These are phyloP conservation scores for Apodemia zela DNA, from an alignment of 2,888 invertebrate species.

Conservation along the genomic window DNA sequence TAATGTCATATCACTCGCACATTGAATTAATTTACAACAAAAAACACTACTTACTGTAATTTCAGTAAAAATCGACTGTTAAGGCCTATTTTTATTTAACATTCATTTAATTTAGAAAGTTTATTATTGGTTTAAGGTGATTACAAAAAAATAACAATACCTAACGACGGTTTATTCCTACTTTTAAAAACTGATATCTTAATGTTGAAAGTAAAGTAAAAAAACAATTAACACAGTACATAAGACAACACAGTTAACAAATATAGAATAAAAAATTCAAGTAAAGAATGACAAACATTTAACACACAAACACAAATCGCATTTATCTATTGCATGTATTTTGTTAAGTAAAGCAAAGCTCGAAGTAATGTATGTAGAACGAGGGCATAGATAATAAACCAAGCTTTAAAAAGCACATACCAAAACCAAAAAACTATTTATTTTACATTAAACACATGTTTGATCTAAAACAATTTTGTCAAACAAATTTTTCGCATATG, in stretches of 20 bases:
- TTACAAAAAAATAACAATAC: too few relatives aligned
- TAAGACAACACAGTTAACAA: constrained; percentile 4
- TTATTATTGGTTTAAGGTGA: too few relatives aligned
- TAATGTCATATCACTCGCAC: too few relatives aligned
- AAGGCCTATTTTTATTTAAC: too few relatives aligned
- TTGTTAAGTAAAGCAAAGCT: constrained; percentile 53
- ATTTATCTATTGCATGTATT: constrained; percentile 42
- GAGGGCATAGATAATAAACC: constrained; percentile 21
- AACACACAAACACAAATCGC: constrained; percentile 79
- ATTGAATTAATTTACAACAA: too few relatives aligned
- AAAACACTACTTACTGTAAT: too few relatives aligned
- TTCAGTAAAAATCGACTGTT: too few relatives aligned
- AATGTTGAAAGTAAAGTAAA: background rate
- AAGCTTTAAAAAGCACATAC: constrained; percentile 26
- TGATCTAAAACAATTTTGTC: background rate
- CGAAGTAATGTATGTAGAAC: constrained; percentile 13
- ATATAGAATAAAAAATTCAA: background rate
- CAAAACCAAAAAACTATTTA: constrained; percentile 19
- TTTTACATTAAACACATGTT: background rate
- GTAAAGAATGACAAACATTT: background rate
- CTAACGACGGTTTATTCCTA: too few relatives aligned
- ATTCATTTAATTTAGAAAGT: too few relatives aligned
- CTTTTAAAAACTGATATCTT: background rate
- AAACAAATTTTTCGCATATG: background rate
- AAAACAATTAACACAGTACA: background rate